Conservation (phyloP, 2,888 invertebrate genomes). For the Gerris lacustris region DNA sequence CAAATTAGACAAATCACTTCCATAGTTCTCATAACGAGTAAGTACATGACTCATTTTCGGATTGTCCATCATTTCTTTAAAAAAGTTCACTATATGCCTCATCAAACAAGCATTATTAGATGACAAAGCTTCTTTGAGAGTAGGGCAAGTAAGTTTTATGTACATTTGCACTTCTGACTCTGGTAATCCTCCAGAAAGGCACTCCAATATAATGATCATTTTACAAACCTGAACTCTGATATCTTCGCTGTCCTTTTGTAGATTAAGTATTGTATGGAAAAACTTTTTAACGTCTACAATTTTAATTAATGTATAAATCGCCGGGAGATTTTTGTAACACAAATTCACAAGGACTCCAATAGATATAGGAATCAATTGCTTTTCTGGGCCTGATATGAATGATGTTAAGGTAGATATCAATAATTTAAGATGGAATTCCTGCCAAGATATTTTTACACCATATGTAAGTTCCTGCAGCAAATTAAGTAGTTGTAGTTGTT, state of each 20-base stretch:
- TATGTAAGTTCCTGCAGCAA: constrained; percentile 56
- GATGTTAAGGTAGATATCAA: constrained; percentile 55
- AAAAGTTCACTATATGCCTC: constrained; percentile 44
- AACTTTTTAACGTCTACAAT: constrained; percentile 58
- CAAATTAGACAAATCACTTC: constrained; percentile 36
- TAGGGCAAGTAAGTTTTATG: constrained; percentile 41
- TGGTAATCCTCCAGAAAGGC: constrained; percentile 41
- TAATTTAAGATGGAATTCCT: constrained; percentile 58
- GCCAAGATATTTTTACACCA: constrained; percentile 67
- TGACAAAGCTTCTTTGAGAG: constrained; percentile 40
- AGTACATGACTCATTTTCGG: constrained; percentile 35
- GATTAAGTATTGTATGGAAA: constrained; percentile 47
- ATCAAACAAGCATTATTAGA: constrained; percentile 40
- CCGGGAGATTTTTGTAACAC: constrained; percentile 64
- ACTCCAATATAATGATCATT: constrained; percentile 43
- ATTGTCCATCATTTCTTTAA: constrained; percentile 40
- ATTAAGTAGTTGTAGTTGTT: constrained; percentile 38
- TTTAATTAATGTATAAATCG: constrained; percentile 57
- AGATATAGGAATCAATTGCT: constrained; percentile 42
- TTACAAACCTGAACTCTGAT: constrained; percentile 45
- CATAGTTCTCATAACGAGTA: constrained; percentile 34
- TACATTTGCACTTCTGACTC: constrained; percentile 41
- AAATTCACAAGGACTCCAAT: constrained; percentile 64
- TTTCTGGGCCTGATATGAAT: constrained; percentile 47
- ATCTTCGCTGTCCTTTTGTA: constrained; percentile 40